Evolutionary conservation across 1,140 invertebrate species (phyloP).

Genomic region (Gonioctena quinquepunctata): DNA sequence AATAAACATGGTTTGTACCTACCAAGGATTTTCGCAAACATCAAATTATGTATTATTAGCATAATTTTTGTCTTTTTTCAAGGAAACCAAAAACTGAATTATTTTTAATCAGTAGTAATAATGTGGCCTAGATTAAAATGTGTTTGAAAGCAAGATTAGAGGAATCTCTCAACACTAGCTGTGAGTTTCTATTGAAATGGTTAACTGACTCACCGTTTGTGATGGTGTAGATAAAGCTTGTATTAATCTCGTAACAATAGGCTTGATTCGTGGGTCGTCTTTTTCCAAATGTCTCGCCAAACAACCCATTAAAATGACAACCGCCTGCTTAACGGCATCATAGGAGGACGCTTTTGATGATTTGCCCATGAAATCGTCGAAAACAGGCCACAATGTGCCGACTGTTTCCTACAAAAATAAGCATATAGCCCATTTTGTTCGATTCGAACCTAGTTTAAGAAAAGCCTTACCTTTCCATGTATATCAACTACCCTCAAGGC

Average conservation of each 20-base stretch:
- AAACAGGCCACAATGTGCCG: slow-evolving; percentile 79
- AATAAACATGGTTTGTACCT: no score
- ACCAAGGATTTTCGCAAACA: no score
- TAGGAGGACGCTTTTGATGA: slow-evolving; percentile 87
- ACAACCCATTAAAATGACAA: slow-evolving; percentile 96
- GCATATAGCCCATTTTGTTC: not conserved
- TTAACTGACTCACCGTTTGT: slow-evolving; percentile 83
- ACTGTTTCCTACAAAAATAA: slow-evolving; percentile 62
- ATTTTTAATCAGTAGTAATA: no score
- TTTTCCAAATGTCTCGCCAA: slow-evolving; percentile 93
- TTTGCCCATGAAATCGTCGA: slow-evolving; percentile 88
- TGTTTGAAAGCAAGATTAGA: no score
- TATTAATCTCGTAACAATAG: slow-evolving; percentile 90
- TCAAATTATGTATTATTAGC: no score
- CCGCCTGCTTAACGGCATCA: slow-evolving; percentile 92
- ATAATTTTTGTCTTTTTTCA: no score
- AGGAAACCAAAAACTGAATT: no score
- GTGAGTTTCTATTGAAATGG: no score
- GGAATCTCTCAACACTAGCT: no score
- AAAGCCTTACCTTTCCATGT: slow-evolving; percentile 67
- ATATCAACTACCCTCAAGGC: slow-evolving; percentile 89
- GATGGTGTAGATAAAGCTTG: slow-evolving; percentile 94
- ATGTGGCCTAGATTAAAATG: no score
- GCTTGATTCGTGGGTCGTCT: slow-evolving; percentile 84
- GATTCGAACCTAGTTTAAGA: not conserved